phyloP scores from a whole-genome alignment of 2,888 invertebrate genomes.

The Dryocosmus kuriphilus region DNA sequence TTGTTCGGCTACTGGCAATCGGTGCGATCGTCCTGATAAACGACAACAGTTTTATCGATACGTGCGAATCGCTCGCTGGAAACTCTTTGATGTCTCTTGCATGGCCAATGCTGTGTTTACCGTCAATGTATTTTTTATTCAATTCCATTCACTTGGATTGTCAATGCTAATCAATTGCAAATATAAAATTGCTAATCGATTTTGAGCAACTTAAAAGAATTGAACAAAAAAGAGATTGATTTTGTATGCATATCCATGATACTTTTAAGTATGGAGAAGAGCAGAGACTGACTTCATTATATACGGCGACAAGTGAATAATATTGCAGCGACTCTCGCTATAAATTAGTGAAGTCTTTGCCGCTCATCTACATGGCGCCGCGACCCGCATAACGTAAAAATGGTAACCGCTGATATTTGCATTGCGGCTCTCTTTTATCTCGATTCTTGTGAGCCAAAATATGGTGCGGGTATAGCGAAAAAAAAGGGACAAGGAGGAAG shows the following conservation, averaged over 20 bases:
- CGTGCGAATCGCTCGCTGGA: conserved; percentile 48
- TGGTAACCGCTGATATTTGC: conserved; percentile 16
- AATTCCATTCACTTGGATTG: neutral
- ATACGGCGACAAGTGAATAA: conserved; percentile 62
- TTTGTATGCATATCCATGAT: neutral
- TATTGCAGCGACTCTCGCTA: conserved; percentile 61
- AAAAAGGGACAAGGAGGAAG: conserved; percentile 1
- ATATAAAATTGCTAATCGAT: neutral
- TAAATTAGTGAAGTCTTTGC: conserved; percentile 61
- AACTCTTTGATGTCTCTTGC: neutral
- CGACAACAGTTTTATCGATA: conserved; percentile 52
- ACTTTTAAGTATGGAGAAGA: conserved; percentile 21
- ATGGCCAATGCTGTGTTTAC: neutral
- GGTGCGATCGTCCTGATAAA: conserved; percentile 51
- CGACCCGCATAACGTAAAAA: conserved; percentile 27
- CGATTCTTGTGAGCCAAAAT: conserved; percentile 7
- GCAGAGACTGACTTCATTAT: conserved; percentile 56
- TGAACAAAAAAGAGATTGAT: no score
- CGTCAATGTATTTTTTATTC: neutral
- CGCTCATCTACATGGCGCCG: conserved; percentile 61
- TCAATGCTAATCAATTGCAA: neutral
- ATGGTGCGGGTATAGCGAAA: neutral
- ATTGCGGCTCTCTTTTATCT: conserved; percentile 31
- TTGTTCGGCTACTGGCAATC: conserved; percentile 50
- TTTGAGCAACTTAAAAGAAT: no score